A percentile compares a stretch with the other conserved stretches of the same genome.
Conservation (phyloP, 2,113 vertebrate genomes). For the Cinclus mexicanus region DNA sequence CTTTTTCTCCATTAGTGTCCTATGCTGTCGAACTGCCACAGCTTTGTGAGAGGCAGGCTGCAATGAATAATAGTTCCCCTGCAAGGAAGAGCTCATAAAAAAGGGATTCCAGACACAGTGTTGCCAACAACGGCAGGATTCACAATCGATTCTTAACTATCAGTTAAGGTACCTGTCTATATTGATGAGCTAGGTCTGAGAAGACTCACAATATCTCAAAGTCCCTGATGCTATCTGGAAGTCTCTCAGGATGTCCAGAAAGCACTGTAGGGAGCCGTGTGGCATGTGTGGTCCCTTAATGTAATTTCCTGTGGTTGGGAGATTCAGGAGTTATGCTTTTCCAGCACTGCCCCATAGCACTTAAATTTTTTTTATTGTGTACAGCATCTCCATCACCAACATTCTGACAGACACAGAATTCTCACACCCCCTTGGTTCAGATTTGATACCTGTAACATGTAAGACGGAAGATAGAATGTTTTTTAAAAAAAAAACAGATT, state of each 20-base stretch:
- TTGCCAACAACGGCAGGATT: background rate
- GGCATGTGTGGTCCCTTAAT: background rate
- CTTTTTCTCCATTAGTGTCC: background rate
- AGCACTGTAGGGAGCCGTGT: background rate
- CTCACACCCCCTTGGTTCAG: background rate
- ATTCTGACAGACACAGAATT: background rate
- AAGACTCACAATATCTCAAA: background rate
- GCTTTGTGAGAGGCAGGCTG: background rate
- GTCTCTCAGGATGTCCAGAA: background rate
- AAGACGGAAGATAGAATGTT: background rate
- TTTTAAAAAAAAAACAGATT: background rate
- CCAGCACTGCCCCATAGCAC: background rate
- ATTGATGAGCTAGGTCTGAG: background rate
- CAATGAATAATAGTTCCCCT: background rate
- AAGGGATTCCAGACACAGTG: background rate
- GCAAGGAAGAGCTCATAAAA: background rate
- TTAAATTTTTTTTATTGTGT: background rate
- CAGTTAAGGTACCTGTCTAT: background rate
- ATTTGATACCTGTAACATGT: background rate
- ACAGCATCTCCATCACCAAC: background rate
- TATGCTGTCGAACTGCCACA: background rate
- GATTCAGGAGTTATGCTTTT: background rate
- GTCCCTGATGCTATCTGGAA: background rate
- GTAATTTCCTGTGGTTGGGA: background rate
- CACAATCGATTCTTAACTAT: background rate